Conservation (phyloP, 2,113 vertebrate genomes). For the Oryzias celebensis region DNA sequence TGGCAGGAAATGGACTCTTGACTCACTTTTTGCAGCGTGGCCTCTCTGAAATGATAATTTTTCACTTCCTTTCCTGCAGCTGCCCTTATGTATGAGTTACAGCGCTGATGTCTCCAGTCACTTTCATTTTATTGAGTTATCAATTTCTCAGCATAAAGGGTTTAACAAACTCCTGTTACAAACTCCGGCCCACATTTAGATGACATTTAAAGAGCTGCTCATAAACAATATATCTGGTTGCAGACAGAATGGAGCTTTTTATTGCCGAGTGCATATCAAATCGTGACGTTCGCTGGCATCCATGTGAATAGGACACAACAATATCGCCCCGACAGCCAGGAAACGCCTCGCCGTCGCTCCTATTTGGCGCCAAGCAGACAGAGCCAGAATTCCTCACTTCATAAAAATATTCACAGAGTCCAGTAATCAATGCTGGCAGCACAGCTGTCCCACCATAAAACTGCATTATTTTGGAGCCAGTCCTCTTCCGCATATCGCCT, state of each 20-base stretch:
- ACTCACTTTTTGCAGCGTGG: conserved; percentile 46
- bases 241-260: conserved; percentile 57
- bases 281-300: conserved; percentile 59
- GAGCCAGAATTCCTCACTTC: conserved; percentile 76
- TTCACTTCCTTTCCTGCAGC: conserved; percentile 59
- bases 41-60: conserved; percentile 58
- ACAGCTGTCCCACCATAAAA: conserved; percentile 77
- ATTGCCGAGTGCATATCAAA: conserved; percentile 66
- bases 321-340: conserved; percentile 34
- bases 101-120: conserved; percentile 54
- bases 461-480: conserved; percentile 42
- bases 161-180: conserved; percentile 53
- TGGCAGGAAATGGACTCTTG: too few relatives aligned
- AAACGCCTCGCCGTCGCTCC: conserved; percentile 17
- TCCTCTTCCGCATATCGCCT: conserved; percentile 31
- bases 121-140: conserved; percentile 66
- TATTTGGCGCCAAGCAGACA: conserved; percentile 62
- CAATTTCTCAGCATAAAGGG: conserved; percentile 61
- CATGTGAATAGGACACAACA: conserved; percentile 46
- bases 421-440: conserved; percentile 76
- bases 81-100: conserved; percentile 68
- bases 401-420: conserved; percentile 54
- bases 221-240: conserved; percentile 79
- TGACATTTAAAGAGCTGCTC: conserved; percentile 56
- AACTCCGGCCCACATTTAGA: conserved; percentile 42